Conservation (phyloP, 2,113 vertebrate species). For the Pelvicachromis taeniatus region DNA sequence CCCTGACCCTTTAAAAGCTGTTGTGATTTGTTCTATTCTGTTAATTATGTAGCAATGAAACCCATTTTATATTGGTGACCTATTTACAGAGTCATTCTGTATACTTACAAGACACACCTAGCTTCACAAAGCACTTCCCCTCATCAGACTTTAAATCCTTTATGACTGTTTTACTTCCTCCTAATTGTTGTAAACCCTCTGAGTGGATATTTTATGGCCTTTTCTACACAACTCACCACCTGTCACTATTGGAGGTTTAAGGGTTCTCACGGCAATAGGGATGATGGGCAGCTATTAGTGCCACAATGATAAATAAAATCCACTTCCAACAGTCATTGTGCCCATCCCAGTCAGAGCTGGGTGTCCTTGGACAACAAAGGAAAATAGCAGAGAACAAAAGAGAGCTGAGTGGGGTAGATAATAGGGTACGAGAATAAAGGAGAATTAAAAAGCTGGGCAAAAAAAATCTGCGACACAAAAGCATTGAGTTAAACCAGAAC, state of each 20-base stretch:
- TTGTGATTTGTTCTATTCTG: neutral
- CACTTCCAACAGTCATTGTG: neutral
- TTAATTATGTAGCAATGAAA: neutral
- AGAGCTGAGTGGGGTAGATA: neutral
- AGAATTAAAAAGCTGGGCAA: neutral
- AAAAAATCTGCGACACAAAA: neutral
- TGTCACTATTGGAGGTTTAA: constrained; percentile 22
- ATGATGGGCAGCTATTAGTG: constrained; percentile 49
- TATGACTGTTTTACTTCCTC: constrained; percentile 35
- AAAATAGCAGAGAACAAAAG: neutral
- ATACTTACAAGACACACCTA: neutral
- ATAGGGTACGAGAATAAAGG: neutral
- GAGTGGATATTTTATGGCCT: constrained; percentile 37
- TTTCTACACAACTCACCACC: constrained; percentile 23
- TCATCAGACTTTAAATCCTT: neutral
- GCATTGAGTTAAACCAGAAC: neutral
- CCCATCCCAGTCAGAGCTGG: neutral
- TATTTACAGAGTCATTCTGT: neutral
- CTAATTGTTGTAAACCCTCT: constrained; percentile 22
- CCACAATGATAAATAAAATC: constrained; percentile 25
- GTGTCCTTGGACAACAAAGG: constrained; percentile 28
- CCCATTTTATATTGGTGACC: neutral
- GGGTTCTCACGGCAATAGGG: constrained; percentile 9
- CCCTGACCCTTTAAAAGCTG: neutral
- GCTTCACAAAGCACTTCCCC: neutral